phyloP scores from a whole-genome alignment of 1,140 invertebrate species.

The Temnothorax curvispinosus region DNA sequence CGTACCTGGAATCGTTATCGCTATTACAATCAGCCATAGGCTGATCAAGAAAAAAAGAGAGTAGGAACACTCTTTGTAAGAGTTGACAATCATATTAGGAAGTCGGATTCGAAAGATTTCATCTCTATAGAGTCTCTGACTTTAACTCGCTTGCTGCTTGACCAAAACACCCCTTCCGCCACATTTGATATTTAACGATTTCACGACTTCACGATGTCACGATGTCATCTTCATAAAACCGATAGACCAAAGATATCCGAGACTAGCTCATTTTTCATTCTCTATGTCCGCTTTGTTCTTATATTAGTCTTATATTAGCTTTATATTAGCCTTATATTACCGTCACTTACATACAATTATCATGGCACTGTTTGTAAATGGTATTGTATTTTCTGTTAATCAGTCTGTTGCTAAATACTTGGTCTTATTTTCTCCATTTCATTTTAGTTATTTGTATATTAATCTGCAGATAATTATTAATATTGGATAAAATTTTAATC shows the following conservation, averaged over 20 bases:
- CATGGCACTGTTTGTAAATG: no score
- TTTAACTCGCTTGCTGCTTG: background rate
- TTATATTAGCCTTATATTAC: no score
- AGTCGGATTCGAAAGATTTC: constrained; percentile 15
- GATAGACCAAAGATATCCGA: background rate
- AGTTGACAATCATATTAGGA: background rate
- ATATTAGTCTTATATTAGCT: no score
- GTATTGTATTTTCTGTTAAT: background rate
- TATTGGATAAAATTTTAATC: background rate
- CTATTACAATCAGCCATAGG: background rate
- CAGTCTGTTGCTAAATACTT: background rate
- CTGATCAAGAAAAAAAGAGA: background rate
- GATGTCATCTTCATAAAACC: no score
- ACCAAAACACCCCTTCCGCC: background rate
- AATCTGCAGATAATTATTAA: background rate
- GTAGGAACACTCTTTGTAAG: background rate
- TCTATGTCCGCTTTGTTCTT: background rate
- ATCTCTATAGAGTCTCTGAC: constrained; percentile 1
- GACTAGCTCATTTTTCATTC: background rate
- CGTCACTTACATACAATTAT: no score
- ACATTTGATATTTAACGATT: background rate
- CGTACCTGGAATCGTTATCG: constrained; percentile 5
- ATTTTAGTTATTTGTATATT: background rate
- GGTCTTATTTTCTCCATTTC: background rate
- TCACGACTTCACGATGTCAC: background rate